phyloP scores from a whole-genome alignment of 2,797 vertebrate genomes.

The Enteromius anoplus region DNA sequence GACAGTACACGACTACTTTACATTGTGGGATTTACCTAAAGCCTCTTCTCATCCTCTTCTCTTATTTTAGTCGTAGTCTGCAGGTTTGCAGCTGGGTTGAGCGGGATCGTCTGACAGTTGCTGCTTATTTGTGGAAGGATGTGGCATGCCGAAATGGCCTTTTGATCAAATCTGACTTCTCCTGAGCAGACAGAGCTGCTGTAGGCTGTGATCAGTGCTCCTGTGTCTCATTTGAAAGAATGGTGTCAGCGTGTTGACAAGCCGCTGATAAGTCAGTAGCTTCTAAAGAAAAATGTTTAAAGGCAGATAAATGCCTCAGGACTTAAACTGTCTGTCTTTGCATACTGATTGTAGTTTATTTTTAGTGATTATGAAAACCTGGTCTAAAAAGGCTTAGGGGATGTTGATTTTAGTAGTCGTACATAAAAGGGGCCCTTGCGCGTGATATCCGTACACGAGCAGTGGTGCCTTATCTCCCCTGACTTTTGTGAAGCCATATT shows the following conservation, averaged over 20 bases:
- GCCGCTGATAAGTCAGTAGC: conserved; percentile 79
- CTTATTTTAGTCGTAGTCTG: conserved; percentile 66
- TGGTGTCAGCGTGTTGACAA: conserved; percentile 83
- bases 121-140: conserved; percentile 76
- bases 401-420: conserved; percentile 79
- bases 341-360: conserved; percentile 83
- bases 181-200: conserved; percentile 73
- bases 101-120: conserved; percentile 73
- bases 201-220: conserved; percentile 77
- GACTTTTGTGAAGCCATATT: conserved; percentile 74
- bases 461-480: conserved; percentile 72
- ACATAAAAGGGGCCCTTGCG: conserved; percentile 72
- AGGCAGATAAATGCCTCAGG: conserved; percentile 80
- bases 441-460: conserved; percentile 60
- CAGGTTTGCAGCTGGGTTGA: conserved; percentile 73
- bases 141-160: conserved; percentile 76
- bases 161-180: conserved; percentile 82
- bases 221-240: conserved; percentile 83
- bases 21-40: conserved; percentile 57
- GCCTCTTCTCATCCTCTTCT: conserved; percentile 67
- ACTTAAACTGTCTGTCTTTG: conserved; percentile 80
- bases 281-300: conserved; percentile 80
- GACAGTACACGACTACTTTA: not conserved
- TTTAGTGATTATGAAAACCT: conserved; percentile 80
- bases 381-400: conserved; percentile 78